phyloP scores from a whole-genome alignment of 2,888 invertebrate genomes.

The Synanthedon vespiformis region DNA sequence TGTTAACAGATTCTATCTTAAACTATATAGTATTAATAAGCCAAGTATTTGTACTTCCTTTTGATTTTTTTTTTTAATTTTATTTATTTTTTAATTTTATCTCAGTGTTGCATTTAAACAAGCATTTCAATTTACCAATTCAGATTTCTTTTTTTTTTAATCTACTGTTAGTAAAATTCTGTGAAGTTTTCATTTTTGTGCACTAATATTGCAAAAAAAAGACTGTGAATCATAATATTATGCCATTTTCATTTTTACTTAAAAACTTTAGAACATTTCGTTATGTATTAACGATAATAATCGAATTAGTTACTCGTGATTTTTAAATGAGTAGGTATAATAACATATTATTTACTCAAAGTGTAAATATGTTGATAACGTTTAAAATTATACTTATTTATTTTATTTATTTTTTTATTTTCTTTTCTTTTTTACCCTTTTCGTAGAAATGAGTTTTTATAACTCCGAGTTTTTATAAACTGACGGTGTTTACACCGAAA shows the following conservation, averaged over 20 bases:
- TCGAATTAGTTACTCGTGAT: neutral
- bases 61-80: no score
- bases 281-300: constrained; percentile 6
- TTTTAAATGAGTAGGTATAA: neutral
- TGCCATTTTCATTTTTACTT: constrained; percentile 47
- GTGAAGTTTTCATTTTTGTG: neutral
- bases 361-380: constrained; percentile 65
- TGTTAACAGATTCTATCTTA: no score
- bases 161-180: neutral
- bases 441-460: no score
- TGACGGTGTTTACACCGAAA: no score
- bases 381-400: constrained; percentile 64
- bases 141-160: neutral
- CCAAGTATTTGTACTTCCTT: no score
- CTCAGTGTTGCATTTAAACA: neutral
- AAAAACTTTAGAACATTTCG: constrained; percentile 22
- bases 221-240: constrained; percentile 57
- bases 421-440: constrained; percentile 29
- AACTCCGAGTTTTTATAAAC: no score
- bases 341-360: constrained; percentile 37
- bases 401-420: constrained; percentile 49
- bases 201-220: constrained; percentile 16
- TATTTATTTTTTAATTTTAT: no score
- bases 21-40: no score
- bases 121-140: neutral